phyloP scores from a whole-genome alignment of 2,797 vertebrate genomes.

The Coendou prehensilis region DNA sequence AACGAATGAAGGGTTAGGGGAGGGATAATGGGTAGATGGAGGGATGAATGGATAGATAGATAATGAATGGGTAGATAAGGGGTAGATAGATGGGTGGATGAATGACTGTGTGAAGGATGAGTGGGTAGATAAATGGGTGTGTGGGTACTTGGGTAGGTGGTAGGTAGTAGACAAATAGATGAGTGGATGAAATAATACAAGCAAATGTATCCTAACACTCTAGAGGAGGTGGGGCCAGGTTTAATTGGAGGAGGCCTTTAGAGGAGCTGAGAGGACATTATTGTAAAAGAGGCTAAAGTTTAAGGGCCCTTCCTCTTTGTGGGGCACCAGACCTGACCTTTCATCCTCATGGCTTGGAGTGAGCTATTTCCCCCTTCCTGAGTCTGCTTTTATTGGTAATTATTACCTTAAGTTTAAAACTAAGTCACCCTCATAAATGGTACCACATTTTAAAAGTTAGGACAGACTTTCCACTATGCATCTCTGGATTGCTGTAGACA shows the following conservation, averaged over 20 bases:
- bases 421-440: background rate
- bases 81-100: background rate
- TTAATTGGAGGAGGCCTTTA: background rate
- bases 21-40: background rate
- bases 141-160: too few species aligned
- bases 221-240: background rate
- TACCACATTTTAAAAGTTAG: background rate
- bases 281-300: rapidly evolving
- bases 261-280: background rate
- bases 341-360: background rate
- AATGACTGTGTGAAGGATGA: background rate
- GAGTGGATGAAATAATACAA: background rate
- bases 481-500: rapidly evolving
- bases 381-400: background rate
- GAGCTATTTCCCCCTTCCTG: background rate
- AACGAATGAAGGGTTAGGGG: background rate
- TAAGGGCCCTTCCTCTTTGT: background rate
- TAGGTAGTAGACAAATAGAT: background rate
- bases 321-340: too few species aligned
- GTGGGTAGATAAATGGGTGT: too few species aligned
- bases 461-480: background rate
- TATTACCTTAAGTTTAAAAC: background rate
- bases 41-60: background rate
- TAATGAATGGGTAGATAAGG: background rate
- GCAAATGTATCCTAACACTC: background rate